A percentile compares a stretch with the other conserved stretches of the same genome.
Conservation (phyloP, 2,797 vertebrate species). For the Pseudochirops cupreus region DNA sequence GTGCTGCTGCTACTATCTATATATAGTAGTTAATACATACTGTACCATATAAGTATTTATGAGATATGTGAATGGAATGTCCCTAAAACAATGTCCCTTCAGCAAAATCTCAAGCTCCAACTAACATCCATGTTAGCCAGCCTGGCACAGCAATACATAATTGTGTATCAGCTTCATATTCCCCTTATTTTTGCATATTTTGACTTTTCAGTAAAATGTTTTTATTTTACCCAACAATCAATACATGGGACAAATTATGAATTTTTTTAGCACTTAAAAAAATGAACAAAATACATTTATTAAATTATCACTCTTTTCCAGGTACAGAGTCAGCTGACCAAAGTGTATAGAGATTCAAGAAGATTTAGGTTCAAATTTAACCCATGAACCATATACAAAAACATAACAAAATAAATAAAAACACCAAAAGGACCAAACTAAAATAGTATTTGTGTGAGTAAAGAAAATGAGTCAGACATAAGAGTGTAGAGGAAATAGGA, state of each 20-base stretch:
- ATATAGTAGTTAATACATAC: not conserved
- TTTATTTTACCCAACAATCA: not conserved
- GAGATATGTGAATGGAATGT: not conserved
- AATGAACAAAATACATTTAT: not conserved
- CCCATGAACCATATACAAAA: not conserved
- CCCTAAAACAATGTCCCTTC: not conserved
- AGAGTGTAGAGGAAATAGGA: not conserved
- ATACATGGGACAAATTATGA: not conserved
- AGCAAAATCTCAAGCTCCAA: not conserved
- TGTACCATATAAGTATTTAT: not conserved
- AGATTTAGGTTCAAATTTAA: not conserved
- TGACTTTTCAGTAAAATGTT: not conserved
- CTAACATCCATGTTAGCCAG: not conserved
- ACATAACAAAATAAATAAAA: not conserved
- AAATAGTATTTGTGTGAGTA: not conserved
- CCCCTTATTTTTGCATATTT: not conserved
- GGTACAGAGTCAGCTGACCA: not conserved
- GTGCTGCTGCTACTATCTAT: not conserved
- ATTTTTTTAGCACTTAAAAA: not conserved
- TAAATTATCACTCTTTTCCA: not conserved
- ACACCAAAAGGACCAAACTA: not conserved
- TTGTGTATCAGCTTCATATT: not conserved
- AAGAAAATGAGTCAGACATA: not conserved
- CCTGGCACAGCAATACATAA: not conserved
- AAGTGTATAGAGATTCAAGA: not conserved